These are phyloP conservation scores for Platerodrilus igneus DNA, from an alignment of 2,888 invertebrate species.

Conservation along the genomic window DNA sequence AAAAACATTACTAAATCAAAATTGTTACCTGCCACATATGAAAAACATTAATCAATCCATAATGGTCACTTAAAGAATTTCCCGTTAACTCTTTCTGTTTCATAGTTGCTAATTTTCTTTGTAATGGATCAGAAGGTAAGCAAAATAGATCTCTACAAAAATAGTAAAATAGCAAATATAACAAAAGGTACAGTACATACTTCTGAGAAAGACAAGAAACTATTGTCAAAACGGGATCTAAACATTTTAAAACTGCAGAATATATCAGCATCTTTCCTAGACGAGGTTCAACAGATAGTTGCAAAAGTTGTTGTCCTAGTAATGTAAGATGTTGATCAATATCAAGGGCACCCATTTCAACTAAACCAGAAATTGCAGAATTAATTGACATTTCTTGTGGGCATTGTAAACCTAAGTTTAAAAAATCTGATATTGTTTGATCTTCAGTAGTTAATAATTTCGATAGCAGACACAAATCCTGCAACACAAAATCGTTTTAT, in stretches of 20 bases:
- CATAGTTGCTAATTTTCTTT: constrained; percentile 58
- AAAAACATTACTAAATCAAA: constrained; percentile 6
- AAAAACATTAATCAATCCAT: constrained; percentile 77
- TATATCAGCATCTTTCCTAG: constrained; percentile 89
- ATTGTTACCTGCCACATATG: constrained; percentile 57
- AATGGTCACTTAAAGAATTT: constrained; percentile 83
- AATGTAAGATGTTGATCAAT: constrained; percentile 82
- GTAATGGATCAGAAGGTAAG: constrained; percentile 64
- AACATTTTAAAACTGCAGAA: constrained; percentile 83
- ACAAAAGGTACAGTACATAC: constrained; percentile 40
- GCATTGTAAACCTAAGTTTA: constrained; percentile 80
- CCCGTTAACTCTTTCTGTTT: constrained; percentile 67
- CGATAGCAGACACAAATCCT: constrained; percentile 83
- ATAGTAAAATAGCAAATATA: neutral
- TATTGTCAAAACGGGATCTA: constrained; percentile 88
- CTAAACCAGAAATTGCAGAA: constrained; percentile 64
- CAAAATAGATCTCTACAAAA: constrained; percentile 66
- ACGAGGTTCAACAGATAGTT: constrained; percentile 87
- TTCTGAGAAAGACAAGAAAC: constrained; percentile 78
- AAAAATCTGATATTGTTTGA: constrained; percentile 75
- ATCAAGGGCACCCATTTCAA: constrained; percentile 82
- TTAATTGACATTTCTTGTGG: constrained; percentile 73
- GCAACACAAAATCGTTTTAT: constrained; percentile 24
- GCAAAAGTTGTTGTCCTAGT: constrained; percentile 83
- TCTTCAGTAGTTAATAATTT: constrained; percentile 76